Base-by-base conservation (phyloP, 2,797 vertebrate species). In the Petrocephalus sullivani region DNA sequence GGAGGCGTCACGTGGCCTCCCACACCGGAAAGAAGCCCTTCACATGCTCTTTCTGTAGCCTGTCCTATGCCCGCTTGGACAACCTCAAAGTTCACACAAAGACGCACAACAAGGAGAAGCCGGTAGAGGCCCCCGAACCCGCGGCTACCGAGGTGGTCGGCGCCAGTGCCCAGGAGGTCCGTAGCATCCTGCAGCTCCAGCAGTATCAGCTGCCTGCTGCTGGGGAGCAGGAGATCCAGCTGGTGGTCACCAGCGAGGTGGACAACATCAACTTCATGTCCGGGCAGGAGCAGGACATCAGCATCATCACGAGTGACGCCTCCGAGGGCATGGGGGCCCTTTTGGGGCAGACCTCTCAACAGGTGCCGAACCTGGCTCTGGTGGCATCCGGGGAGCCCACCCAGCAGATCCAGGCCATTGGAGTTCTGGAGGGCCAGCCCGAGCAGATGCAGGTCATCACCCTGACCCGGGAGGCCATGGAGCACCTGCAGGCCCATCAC, bases 1-100 rank as follows among this genome's bases (percentile, higher is more conserved):
- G 96, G 89, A 95, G 98, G 83, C 97, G 98, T 71, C 98, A 99
- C 0, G 96, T 97, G n/a, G 95, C 96, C 81, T 97, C 98, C 0
- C 98, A 99, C 93, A 98, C 97, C 0, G 98, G 98, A 87, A 97
- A 96, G 92, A 99, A 98, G 91, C 97, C 97, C 14, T 99, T 97
- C 93, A 96, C 95, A 19, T 99, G 98, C 92, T 94, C 96, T 0
- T 94, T 96, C 89, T 99, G 98, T 90, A 96, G 91, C 93, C 92
- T 98, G 2, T 96, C 97, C 0, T 99, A 99, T 86, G 97, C 97
- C 3, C 98, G 98, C 23, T 91, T 97, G 90, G 98, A 99, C 95
- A 99, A 99, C 89, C 93, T 99, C 91, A 99, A 97, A 91, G 96
- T 96, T 1, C 98, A 99, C 92, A 94, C 96, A 91, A 98, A 97